Evolutionary conservation across 92 coral and sea anemone species (phyloP), one percentile per base, ranked within the genome.

Genomic region (Paramuricea clavata): DNA sequence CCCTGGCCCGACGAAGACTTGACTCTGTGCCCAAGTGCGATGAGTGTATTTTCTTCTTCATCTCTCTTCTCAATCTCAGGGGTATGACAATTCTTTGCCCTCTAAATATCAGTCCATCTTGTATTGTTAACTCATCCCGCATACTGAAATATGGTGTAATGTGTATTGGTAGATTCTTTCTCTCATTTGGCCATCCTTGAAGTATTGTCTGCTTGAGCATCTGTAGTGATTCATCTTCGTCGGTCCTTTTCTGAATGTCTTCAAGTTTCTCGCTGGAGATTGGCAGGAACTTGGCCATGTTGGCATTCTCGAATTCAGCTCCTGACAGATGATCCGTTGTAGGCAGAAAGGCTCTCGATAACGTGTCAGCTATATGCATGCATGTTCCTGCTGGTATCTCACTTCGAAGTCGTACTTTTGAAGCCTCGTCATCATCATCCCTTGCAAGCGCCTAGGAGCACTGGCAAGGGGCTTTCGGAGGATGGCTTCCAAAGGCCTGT

Each of bases 121-220:
- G 85, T 16, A 83, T 87, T n/a, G 87, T 74, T 42, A 89, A 83
- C 82, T 85, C 87, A 77, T 88, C 74, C 49, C 88, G 74, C 73
- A 74, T 42, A 78, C 77, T 82, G 78, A 71, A 74, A 81, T 84
- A 80, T 50, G 87, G 92, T 49, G 76, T 28, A 19, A 76, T 69
- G 62, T 85, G 87, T 26, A 25, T 6, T 5, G 92, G 92, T 31
- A 85, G 42, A 0, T 28, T 54, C 23, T 69, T 35, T 78, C 54
- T 69, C 49, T 89, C 87, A 21, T 79, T 61, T 27, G 92, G 92
- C 92, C 87, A 89, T 47, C 90, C 90, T 35, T 73, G 62, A n/a
- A 85, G 56, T 30, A 86, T 86, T 21, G 67, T 43, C 34, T 64
- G 25, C 47, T 80, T 90, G 36, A 86, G 72, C 43, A 74, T 82